Conservation (phyloP, 2,888 invertebrate genomes). For the Dusona sp. region DNA sequence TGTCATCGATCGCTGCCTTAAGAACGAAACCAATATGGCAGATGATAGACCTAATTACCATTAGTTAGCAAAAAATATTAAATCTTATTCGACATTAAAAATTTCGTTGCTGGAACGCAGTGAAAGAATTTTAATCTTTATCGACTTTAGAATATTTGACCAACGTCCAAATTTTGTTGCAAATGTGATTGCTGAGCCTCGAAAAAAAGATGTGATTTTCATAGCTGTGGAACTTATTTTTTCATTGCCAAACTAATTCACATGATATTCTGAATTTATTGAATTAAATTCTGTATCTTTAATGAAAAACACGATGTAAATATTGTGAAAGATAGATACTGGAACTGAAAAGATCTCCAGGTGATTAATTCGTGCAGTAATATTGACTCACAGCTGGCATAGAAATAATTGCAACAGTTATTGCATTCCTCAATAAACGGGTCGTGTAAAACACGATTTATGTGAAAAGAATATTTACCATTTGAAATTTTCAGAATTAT, state of each 20-base stretch:
- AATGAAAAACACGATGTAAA: neutral
- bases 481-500: neutral
- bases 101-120: neutral
- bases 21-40: no score
- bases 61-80: no score
- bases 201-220: no score
- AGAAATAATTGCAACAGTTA: slow-evolving; percentile 1
- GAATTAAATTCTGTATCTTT: neutral
- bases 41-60: no score
- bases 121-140: neutral
- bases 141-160: neutral
- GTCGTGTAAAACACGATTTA: neutral
- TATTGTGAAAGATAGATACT: neutral
- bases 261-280: neutral
- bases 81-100: neutral
- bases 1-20: no score
- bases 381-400: neutral
- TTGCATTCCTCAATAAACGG: neutral
- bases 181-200: no score
- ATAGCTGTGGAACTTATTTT: no score
- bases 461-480: neutral
- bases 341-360: neutral
- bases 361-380: neutral
- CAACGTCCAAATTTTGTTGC: neutral
- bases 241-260: no score